Base-by-base conservation (phyloP, 92 coral and sea anemone species). In the Zoanthus sansibaricus region DNA sequence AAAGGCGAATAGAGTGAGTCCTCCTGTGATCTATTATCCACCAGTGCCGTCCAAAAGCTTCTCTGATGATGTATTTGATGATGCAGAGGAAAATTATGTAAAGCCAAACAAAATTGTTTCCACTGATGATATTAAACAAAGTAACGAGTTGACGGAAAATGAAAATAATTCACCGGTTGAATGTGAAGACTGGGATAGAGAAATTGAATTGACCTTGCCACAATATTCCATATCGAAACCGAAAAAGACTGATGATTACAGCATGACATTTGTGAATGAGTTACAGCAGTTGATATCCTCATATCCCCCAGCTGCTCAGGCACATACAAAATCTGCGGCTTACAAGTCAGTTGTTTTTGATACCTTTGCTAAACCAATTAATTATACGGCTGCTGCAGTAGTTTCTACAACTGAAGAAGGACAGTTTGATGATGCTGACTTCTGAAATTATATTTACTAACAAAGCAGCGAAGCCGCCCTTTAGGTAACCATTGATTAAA, bases 341-440 rank as follows among this genome's bases (percentile, higher is more conserved):
- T 80, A 80, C 62, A 80, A 80, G 85, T 80, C 85, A 46, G 75
- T 80, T 13, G 85, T 80, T 54, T 80, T 80, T 21, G 32, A 80
- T 45, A 80, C 21, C 18, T 3, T 66, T 80, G 33, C n/a, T 20
- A 14, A 67, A 68, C 85, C 75, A 20, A 49, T 62, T 1, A 18
- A 59, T 18, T 15, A 45, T 10, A 11, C 59, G 42, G 45, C 44
- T 16, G 45, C 44, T 16, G 1, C 45, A 21, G 61, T 64, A 13
- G 59, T 68, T 21, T 16, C 45, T 64, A 56, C 74, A 5, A 42
- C 45, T 46, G 85, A 80, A 21, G 75, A 80, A 9, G 85, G 85
- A 1, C 85, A 80, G 20, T 80, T 80, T 66, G 85, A 80, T 64
- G 85, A 80, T 66, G 85, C 85, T 8, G 75, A 80, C 12, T 64